Base-by-base conservation (phyloP, 2,888 invertebrate species). In the Drosophila mercatorum region DNA sequence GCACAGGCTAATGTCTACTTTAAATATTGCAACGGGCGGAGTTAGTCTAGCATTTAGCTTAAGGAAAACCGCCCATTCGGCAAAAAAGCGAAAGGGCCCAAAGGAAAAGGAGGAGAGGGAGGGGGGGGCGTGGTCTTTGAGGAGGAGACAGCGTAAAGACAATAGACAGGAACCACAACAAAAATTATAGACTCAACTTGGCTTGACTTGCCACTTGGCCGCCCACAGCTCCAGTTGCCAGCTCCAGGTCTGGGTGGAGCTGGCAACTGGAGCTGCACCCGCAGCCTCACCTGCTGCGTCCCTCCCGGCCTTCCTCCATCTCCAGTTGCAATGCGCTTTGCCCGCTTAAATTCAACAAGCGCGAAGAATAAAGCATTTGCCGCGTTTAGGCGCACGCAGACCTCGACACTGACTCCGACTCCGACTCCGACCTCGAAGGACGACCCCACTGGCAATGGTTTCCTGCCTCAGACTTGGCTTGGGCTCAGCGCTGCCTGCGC, bases 141-240 rank as follows among this genome's bases (percentile, higher is more conserved):
- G 69, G 56, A 53, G 59, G 62, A 57, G 60, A 57, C 56, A 51
- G 68, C 75, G 72, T 77, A 71, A 76, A 88, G 84, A 85, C 84
- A 85, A 85, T 86, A 88, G 84, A 88, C 84, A 88, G 84, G 81
- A 88, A 86, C 84, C 84, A 89, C 85, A 86, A 89, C 89, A 84
- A 75, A 89, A 86, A 86, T 86, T 86, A 86, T 86, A 86, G 89
- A 86, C 83, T 81, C 81, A 81, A 83, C 81, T 83, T 80, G 81
- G 81, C 67, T 71, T 78, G 81, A 72, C 81, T 78, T 75, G 69
- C 74, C 78, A 68, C 66, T 75, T 78, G 76, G 78, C 68, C 68
- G 75, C 77, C 77, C 80, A 78, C 80, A 78, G 64, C 67, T 71
- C 60, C 72, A 68, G 65, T 61, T 57, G 53, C 40, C 51, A 51